A percentile compares a stretch with the other conserved stretches of the same genome.
These are phyloP conservation scores for Callosobruchus maculatus DNA, from an alignment of 2,888 invertebrate genomes.

Conservation along the genomic window DNA sequence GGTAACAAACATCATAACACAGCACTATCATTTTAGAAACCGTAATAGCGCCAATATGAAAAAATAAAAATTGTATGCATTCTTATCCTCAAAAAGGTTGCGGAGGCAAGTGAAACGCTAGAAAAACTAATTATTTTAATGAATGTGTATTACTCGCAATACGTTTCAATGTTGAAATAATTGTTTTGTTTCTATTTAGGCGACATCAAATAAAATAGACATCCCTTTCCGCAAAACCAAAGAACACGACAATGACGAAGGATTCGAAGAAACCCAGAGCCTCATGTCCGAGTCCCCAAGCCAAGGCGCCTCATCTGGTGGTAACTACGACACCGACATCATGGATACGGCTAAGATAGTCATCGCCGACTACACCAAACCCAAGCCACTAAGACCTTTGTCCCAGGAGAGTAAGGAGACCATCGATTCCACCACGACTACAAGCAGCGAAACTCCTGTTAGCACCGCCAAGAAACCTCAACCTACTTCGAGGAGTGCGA, in stretches of 20 bases:
- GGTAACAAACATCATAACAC: too few relatives aligned
- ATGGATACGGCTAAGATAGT: conserved; percentile 42
- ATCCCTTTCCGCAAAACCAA: conserved; percentile 38
- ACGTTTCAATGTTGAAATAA: neutral
- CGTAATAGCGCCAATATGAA: too few relatives aligned
- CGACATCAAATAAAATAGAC: conserved; percentile 37
- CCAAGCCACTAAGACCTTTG: conserved; percentile 29
- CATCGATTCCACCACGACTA: conserved; percentile 44
- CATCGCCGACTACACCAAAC: conserved; percentile 30
- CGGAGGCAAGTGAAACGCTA: too few relatives aligned
- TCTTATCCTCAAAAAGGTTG: too few relatives aligned
- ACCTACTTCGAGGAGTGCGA: conserved; percentile 30
- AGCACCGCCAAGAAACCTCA: conserved; percentile 5
- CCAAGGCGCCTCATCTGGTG: conserved; percentile 77
- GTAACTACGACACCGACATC: conserved; percentile 51
- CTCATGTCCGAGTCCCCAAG: conserved; percentile 83
- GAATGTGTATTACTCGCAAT: too few relatives aligned
- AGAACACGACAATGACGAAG: conserved; percentile 82
- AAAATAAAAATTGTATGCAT: too few relatives aligned
- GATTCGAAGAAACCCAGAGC: conserved; percentile 87
- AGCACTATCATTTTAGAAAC: too few relatives aligned
- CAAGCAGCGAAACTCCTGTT: conserved; percentile 46
- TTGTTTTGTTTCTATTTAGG: conserved; percentile 11
- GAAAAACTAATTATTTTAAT: too few relatives aligned
- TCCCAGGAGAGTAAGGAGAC: conserved; percentile 51